Conservation (phyloP, 2,888 invertebrate genomes). For the Yponomeuta plumbellus region DNA sequence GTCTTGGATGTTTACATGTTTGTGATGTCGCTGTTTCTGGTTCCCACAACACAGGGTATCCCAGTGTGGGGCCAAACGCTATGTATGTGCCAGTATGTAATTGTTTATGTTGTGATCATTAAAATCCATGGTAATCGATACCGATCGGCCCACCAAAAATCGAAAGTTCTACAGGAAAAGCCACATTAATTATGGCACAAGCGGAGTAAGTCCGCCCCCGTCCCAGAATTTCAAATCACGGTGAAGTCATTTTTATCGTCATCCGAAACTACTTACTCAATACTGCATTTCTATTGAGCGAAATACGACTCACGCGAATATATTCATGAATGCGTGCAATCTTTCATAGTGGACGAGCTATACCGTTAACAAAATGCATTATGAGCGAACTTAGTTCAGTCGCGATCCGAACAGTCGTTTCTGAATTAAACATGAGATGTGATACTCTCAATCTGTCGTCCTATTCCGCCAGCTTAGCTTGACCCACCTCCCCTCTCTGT, state of each 20-base stretch:
- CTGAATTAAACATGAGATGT: slow-evolving; percentile 67
- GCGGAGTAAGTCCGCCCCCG: no score
- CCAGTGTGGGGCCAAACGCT: no score
- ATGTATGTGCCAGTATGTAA: no score
- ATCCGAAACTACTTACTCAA: slow-evolving; percentile 6
- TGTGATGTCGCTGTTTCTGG: no score
- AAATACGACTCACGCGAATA: slow-evolving; percentile 22
- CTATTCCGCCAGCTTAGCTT: slow-evolving; percentile 34
- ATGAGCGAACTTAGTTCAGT: slow-evolving; percentile 35
- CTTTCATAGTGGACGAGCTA: slow-evolving; percentile 42
- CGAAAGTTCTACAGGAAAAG: no score
- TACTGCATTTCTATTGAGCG: background rate
- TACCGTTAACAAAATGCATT: slow-evolving; percentile 45
- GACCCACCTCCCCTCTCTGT: background rate
- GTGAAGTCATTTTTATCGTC: background rate
- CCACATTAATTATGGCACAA: no score
- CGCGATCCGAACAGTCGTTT: slow-evolving; percentile 51
- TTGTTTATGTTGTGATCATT: no score
- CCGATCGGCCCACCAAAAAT: no score
- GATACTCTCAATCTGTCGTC: slow-evolving; percentile 62
- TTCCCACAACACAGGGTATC: no score
- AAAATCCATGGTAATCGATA: no score
- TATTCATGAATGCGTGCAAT: slow-evolving; percentile 60
- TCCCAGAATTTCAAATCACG: background rate
- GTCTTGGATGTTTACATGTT: no score